phyloP scores from a whole-genome alignment of 2,113 vertebrate genomes.

The Anhinga anhinga region DNA sequence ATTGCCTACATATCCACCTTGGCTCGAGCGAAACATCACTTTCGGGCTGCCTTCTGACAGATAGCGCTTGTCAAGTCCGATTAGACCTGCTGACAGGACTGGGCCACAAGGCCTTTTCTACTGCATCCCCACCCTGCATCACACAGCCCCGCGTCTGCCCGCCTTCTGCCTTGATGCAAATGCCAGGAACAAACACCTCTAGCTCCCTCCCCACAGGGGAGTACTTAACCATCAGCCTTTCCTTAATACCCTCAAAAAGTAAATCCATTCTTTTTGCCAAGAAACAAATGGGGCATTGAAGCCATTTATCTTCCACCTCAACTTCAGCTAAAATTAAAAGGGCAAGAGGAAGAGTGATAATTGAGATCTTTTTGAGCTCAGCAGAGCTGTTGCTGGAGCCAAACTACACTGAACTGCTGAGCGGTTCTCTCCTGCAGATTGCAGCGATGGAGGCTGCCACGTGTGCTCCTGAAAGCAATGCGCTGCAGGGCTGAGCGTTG shows the following conservation, averaged over 20 bases:
- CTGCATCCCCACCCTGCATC: not conserved
- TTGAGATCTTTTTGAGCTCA: not conserved
- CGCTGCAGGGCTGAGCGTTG: not conserved
- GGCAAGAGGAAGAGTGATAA: not conserved
- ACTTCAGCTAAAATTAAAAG: not conserved
- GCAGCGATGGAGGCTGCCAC: not conserved
- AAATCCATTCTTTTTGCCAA: not conserved
- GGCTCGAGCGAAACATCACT: not conserved
- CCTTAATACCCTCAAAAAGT: not conserved
- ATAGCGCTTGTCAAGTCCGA: not conserved
- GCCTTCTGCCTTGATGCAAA: not conserved
- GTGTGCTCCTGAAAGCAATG: rapidly evolving
- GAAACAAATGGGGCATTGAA: not conserved
- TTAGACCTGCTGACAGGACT: not conserved
- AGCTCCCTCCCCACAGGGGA: not conserved
- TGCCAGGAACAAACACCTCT: not conserved
- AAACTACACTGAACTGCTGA: not conserved
- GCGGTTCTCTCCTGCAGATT: not conserved
- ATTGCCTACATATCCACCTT: not conserved
- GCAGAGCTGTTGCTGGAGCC: not conserved
- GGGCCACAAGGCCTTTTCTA: not conserved
- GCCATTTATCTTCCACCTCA: not conserved
- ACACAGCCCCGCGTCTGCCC: not conserved
- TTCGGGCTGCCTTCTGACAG: not conserved
- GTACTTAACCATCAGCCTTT: not conserved